Evolutionary conservation across 2,113 vertebrate species (phyloP).

Genomic region (Lepisosteus oculatus): DNA sequence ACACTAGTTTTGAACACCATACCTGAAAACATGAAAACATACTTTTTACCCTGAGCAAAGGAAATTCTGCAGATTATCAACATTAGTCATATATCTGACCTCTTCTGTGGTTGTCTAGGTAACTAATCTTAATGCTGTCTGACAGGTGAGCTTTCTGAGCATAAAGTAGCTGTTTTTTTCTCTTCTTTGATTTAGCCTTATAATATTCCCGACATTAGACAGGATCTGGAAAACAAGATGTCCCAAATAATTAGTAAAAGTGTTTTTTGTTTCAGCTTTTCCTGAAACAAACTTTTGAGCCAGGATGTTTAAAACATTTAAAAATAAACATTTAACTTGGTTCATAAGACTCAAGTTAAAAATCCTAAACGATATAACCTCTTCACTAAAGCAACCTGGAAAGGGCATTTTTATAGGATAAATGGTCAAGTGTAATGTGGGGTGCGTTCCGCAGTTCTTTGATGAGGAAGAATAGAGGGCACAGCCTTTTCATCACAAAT

Average conservation of each 20-base stretch:
- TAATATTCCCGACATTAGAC: conserved; percentile 12
- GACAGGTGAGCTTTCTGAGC: conserved; percentile 42
- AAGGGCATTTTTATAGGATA: not conserved
- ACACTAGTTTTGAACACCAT: too few relatives aligned
- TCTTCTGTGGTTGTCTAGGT: conserved; percentile 51
- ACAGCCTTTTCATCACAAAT: too few relatives aligned
- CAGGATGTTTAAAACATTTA: conserved; percentile 6
- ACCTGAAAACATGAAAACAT: too few relatives aligned
- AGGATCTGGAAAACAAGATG: conserved; percentile 20
- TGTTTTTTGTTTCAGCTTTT: not conserved
- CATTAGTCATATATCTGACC: conserved; percentile 53
- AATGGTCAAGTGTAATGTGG: not conserved
- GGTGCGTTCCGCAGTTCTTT: too few relatives aligned
- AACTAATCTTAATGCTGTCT: conserved; percentile 63
- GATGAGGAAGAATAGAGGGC: too few relatives aligned
- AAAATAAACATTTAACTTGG: conserved; percentile 31
- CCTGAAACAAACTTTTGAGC: too few relatives aligned
- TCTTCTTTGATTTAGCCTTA: conserved; percentile 21
- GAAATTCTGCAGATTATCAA: conserved; percentile 46
- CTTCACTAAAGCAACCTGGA: not conserved
- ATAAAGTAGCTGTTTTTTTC: conserved; percentile 32
- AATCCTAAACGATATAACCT: not conserved
- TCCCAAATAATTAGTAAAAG: conserved; percentile 14
- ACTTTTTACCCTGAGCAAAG: too few relatives aligned
- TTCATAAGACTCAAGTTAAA: not conserved